A percentile compares a stretch with the other conserved stretches of the same genome.
These are phyloP conservation scores for Dendronephthya gigantea DNA, from an alignment of 64 coral and sea anemone genomes.

Conservation along the genomic window DNA sequence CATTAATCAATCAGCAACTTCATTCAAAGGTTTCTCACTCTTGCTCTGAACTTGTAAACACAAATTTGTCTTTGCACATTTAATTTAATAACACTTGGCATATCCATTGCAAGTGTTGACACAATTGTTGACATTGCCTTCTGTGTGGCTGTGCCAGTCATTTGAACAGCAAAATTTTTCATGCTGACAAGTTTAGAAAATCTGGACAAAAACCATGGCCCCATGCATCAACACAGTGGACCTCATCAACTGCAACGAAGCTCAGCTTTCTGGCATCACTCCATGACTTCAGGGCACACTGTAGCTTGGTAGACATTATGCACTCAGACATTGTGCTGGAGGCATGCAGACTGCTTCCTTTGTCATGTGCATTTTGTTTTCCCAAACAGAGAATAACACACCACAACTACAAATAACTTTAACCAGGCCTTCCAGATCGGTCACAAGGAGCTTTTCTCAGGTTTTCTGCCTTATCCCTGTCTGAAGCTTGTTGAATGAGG, in stretches of 20 bases:
- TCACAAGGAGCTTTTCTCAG: too few species aligned
- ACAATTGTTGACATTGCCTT: neutral
- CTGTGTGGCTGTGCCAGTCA: neutral
- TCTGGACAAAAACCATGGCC: neutral
- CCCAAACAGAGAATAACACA: too few species aligned
- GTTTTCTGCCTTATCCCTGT: too few species aligned
- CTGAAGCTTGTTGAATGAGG: too few species aligned
- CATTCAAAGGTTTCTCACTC: neutral
- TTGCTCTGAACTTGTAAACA: neutral
- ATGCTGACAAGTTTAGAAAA: neutral
- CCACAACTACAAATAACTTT: too few species aligned
- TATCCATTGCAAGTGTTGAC: neutral
- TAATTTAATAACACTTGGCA: neutral
- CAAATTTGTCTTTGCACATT: neutral
- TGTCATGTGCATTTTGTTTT: too few species aligned
- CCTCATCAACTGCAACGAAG: neutral
- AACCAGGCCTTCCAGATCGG: too few species aligned
- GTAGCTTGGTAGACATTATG: neutral
- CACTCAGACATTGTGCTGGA: too few species aligned
- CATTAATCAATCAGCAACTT: neutral
- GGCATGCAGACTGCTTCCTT: too few species aligned
- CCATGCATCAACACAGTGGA: slow-evolving; percentile 13
- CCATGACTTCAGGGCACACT: neutral
- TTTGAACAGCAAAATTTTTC: neutral
- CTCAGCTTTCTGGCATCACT: neutral